Conservation (phyloP, 2,113 vertebrate species). For the Pachyramphus minor region DNA sequence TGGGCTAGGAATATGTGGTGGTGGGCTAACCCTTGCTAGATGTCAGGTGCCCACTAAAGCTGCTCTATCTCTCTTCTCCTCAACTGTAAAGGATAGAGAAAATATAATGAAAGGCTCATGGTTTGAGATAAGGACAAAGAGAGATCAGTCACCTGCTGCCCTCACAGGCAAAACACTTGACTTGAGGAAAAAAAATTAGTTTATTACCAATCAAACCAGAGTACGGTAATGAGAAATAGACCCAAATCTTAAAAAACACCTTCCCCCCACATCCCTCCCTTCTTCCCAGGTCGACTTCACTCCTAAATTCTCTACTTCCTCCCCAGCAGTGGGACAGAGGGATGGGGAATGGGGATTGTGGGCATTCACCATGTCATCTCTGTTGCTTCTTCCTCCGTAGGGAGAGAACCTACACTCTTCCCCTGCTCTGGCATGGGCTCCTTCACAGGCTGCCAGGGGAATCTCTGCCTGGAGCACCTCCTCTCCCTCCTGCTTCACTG, state of each 20-base stretch:
- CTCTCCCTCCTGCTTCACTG: neutral
- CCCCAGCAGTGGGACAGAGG: neutral
- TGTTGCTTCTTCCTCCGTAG: neutral
- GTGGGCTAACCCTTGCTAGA: neutral
- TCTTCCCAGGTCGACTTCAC: neutral
- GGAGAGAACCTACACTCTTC: neutral
- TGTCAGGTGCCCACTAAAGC: neutral
- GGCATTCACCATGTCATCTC: neutral
- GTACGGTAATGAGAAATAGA: neutral
- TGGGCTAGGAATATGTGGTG: neutral
- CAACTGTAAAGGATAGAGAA: neutral
- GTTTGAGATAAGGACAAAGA: neutral
- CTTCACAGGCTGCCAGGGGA: neutral
- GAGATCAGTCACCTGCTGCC: neutral
- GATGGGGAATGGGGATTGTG: neutral
- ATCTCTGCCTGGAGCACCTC: neutral
- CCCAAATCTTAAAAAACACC: neutral
- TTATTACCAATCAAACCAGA: neutral
- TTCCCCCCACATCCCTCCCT: neutral
- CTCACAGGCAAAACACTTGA: rapidly evolving
- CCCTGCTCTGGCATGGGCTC: no score
- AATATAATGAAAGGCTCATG: neutral
- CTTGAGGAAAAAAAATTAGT: neutral
- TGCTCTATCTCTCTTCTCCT: neutral
- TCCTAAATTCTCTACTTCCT: neutral